Evolutionary conservation across 1,140 invertebrate genomes (phyloP).

Genomic region (Pentalonia nigronervosa): DNA sequence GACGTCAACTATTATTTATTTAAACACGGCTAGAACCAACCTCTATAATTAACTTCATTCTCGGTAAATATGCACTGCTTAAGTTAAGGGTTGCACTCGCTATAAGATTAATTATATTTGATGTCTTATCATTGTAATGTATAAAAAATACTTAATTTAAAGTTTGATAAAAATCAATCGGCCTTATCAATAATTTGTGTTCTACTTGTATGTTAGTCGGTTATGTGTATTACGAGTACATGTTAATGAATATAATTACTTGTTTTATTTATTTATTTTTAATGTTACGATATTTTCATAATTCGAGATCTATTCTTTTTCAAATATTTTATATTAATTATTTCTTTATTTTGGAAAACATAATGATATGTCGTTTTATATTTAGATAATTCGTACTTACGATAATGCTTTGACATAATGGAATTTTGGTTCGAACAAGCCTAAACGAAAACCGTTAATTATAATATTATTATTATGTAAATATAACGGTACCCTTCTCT

Average conservation of each 20-base stretch:
- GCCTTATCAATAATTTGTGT: neutral
- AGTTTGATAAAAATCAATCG: neutral
- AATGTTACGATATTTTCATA: neutral
- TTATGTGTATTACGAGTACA: neutral
- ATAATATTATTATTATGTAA: neutral
- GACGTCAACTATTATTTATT: neutral
- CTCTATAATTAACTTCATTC: neutral
- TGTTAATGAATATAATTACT: neutral
- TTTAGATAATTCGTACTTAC: neutral
- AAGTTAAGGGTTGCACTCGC: neutral
- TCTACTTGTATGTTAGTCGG: neutral
- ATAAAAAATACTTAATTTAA: neutral
- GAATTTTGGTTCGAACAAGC: neutral
- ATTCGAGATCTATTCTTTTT: neutral
- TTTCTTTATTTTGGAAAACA: too few relatives aligned
- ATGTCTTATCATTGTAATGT: neutral
- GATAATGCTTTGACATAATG: neutral
- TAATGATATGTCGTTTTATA: too few relatives aligned
- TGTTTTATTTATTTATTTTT: neutral
- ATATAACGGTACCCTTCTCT: neutral
- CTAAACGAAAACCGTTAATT: neutral
- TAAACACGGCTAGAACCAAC: neutral
- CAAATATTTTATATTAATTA: neutral
- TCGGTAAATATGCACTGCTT: neutral
- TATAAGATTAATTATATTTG: neutral